Evolutionary conservation across 2,113 vertebrate genomes (phyloP).

Genomic region (Ophiodon elongatus): DNA sequence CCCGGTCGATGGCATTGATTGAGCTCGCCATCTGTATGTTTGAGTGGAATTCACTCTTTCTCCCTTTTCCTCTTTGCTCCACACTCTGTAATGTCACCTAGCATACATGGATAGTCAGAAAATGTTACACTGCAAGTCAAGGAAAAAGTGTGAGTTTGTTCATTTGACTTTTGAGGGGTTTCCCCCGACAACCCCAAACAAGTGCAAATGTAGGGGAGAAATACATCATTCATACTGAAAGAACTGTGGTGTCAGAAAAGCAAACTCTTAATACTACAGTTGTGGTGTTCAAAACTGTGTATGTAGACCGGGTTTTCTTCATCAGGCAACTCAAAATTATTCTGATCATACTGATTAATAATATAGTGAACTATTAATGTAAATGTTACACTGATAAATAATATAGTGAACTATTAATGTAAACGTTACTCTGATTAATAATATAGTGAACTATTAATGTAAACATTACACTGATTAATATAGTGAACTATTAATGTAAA

Average conservation of each 20-base stretch:
- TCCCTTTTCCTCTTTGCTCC: conserved; percentile 19
- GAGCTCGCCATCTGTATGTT: conserved; percentile 72
- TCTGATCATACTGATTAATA: not conserved
- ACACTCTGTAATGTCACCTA: conserved; percentile 6
- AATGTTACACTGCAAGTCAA: conserved; percentile 9
- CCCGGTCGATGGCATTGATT: conserved; percentile 81
- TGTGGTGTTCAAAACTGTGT: not conserved
- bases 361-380: not conserved
- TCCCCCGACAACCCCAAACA: not conserved
- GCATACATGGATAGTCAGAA: not conserved
- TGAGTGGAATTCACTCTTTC: conserved; percentile 45
- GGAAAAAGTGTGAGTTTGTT: not conserved
- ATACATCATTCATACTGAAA: not conserved
- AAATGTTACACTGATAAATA: not conserved
- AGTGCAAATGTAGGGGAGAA: not conserved
- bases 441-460: too few relatives aligned
- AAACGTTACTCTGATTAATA: too few relatives aligned
- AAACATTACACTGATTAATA: too few relatives aligned
- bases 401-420: not conserved
- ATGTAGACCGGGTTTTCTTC: too few relatives aligned
- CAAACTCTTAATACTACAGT: not conserved
- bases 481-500: too few relatives aligned
- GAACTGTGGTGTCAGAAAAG: not conserved
- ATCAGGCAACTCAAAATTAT: not conserved
- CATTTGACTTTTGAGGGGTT: not conserved